Evolutionary conservation across 2,888 invertebrate species (phyloP), one percentile per base, ranked within the genome.

Genomic region (Empis livida): DNA sequence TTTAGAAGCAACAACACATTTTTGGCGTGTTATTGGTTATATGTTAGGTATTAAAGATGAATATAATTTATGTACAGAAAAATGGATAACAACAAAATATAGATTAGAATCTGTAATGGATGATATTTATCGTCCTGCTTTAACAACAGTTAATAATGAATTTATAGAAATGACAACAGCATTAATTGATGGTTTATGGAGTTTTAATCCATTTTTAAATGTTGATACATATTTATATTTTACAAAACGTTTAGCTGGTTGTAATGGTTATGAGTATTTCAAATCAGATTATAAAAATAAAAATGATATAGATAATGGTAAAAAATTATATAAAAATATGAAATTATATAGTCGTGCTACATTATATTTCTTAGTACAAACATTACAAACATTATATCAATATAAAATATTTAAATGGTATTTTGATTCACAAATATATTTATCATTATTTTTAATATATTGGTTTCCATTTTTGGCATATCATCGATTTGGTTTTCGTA

Each of bases 31-130:
- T 1, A 72, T 93, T 42, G 91, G 90, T 1, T 74, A 82, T 59
- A 70, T 88, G 62, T 72, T 93, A 53, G 94, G 94, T 3, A 78
- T 93, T 50, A 78, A 87, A 54, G 89, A 93, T 56, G 79, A 84
- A 55, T 86, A 79, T 63, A 86, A 86, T 61, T 70, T 86, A 3
- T 84, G 84, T 59, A 74, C 76, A 3, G 72, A 73, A 2, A 75
- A 76, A 8, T 71, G 78, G 44, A 72, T 73, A 1, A 82, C 84
- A 59, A 82, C 85, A 0, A 74, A 70, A 17, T 55, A 59, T 38
- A 65, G 71, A 10, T 49, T 76, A 1, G 71, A 74, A 16, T 59
- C 74, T 35, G 61, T 83, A 0, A 67, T 76, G 45, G 75, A 78
- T 1, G 71, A 77, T 3, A 73, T 82, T 0, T 82, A 75, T 58